These are phyloP conservation scores for Linnaemya vulpina DNA, from an alignment of 2,888 invertebrate genomes.

Conservation along the genomic window DNA sequence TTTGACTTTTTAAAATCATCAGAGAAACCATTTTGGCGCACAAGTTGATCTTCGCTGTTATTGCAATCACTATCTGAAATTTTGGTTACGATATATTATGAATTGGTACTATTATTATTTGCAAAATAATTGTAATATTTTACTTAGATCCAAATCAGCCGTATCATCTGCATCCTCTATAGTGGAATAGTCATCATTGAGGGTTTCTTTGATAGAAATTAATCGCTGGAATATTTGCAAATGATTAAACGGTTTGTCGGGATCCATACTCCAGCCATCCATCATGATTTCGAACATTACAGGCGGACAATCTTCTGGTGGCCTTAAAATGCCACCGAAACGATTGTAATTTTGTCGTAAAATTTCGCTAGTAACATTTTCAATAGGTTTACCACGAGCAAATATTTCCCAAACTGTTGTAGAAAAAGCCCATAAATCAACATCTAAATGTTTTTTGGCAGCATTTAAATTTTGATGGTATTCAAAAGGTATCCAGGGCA, in stretches of 20 bases:
- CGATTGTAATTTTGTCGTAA: conserved; percentile 75
- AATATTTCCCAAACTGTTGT: conserved; percentile 97
- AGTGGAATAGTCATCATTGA: conserved; percentile 61
- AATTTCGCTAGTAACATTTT: conserved; percentile 76
- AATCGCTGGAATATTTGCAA: conserved; percentile 89
- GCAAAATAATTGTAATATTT: not conserved
- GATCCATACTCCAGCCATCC: conserved; percentile 92
- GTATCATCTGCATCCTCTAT: conserved; percentile 49
- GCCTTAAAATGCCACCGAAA: conserved; percentile 85
- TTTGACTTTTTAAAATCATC: conserved; percentile 51
- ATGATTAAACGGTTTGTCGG: conserved; percentile 88
- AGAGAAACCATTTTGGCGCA: conserved; percentile 55
- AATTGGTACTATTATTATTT: not conserved
- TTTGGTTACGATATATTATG: conserved; percentile 14
- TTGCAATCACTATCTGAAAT: conserved; percentile 38
- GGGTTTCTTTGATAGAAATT: conserved; percentile 75
- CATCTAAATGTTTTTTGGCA: conserved; percentile 87
- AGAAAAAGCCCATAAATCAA: conserved; percentile 96
- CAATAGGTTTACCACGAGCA: conserved; percentile 87
- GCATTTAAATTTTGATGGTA: conserved; percentile 87
- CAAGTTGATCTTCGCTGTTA: conserved; percentile 50
- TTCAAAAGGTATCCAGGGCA: conserved; percentile 96
- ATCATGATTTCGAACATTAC: conserved; percentile 90
- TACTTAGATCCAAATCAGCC: conserved; percentile 41
- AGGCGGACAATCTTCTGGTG: conserved; percentile 88